Evolutionary conservation across 2,888 invertebrate species (phyloP), one percentile per base, ranked within the genome.

Genomic region (Synergus laeviventris): DNA sequence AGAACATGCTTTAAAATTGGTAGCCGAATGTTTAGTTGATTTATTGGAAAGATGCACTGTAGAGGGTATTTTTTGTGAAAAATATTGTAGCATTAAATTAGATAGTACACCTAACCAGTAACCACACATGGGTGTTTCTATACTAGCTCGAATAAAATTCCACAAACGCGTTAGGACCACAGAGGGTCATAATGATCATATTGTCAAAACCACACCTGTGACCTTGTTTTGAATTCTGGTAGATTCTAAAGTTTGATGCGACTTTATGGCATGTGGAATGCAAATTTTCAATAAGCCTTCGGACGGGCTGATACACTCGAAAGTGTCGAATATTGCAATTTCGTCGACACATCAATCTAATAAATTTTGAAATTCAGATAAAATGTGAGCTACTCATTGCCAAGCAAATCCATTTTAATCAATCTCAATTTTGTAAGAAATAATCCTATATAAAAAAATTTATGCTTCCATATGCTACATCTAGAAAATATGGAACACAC

Each of bases 141-240:
- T 36, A 66, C 66, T 21, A 45, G 45, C 24, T 24, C 39, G 42
- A 45, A 66, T 66, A 66, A 66, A 66, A 66, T 66, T 45, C 16
- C 14, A 9, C 24, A 66, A 66, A 14, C 31, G 16, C 45, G 66
- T 66, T 16, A 4, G 66, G 24, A 66, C 66, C 66, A 14, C 66
- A 54, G 66, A 54, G 45, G 45, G 66, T 66, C 66, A 24, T 66
- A 66, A 66, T 66, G 24, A 42, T 66, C 45, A 66, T 45, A 66
- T 45, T 45, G 66, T 45, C 66, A 24, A 66, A 66, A 66, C 66
- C 66, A 24, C 66, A 66, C 45, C 45, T 66, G 66, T 66, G 66
- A 45, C 66, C 66, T 45, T 66, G 66, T 66, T 66, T 66, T 24
- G n/a, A 45, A 66, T 45, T 66, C n/a, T 66, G 42, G 45, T 24